Conservation (phyloP, 2,888 invertebrate genomes). For the Drosophila mettleri region DNA sequence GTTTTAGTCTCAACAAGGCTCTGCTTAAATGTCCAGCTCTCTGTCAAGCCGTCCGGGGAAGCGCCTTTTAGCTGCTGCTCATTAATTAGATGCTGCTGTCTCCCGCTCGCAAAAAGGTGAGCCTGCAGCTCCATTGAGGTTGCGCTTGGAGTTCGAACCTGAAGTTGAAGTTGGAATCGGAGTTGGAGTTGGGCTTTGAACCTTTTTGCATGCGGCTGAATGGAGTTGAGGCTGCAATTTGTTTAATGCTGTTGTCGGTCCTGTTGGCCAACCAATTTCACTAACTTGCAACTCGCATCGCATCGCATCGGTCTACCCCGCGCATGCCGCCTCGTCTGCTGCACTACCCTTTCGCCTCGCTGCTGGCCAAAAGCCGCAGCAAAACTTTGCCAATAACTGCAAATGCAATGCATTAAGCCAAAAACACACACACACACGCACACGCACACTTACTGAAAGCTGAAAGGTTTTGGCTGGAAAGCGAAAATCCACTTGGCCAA, state of each 20-base stretch:
- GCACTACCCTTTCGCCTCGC: background rate
- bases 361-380: constrained; percentile 44
- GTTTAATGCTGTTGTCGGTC: constrained; percentile 54
- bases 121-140: constrained; percentile 2
- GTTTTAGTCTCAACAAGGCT: constrained; percentile 10
- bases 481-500: constrained; percentile 44
- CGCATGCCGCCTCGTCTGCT: background rate
- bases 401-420: constrained; percentile 75
- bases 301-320: background rate
- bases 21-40: constrained; percentile 8
- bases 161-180: background rate
- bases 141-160: background rate
- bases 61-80: constrained; percentile 19
- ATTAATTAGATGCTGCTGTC: constrained; percentile 13
- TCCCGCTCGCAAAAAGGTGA: background rate
- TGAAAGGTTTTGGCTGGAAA: constrained; percentile 45
- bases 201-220: constrained; percentile 28
- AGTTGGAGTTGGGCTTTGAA: background rate
- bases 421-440: constrained; percentile 20
- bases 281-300: background rate
- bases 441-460: constrained; percentile 7
- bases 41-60: background rate
- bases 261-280: constrained; percentile 27
- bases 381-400: constrained; percentile 74
- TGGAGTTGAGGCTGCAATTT: constrained; percentile 47